Conservation (phyloP, 2,113 vertebrate genomes). For the Podarcis muralis region DNA sequence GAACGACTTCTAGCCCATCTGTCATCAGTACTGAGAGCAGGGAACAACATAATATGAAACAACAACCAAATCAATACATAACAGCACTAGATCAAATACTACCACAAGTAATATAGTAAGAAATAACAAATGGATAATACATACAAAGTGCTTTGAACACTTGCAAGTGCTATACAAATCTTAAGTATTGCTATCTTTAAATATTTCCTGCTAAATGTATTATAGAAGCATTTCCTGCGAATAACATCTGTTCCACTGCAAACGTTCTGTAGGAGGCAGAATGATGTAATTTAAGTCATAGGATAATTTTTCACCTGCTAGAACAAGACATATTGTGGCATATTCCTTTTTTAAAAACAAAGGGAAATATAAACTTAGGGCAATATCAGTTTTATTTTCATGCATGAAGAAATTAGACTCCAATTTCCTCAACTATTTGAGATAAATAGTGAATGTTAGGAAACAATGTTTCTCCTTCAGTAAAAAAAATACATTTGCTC, state of each 20-base stretch:
- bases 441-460: constrained; percentile 59
- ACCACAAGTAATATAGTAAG: neutral
- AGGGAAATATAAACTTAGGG: constrained; percentile 76
- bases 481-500: constrained; percentile 52
- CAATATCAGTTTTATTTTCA: constrained; percentile 71
- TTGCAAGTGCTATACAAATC: neutral
- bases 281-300: constrained; percentile 81
- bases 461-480: constrained; percentile 56
- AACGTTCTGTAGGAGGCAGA: constrained; percentile 78
- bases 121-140: neutral
- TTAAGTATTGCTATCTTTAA: constrained; percentile 61
- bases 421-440: constrained; percentile 68
- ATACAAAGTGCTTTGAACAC: neutral
- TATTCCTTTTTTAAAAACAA: constrained; percentile 77
- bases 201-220: constrained; percentile 68
- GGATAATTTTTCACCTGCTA: constrained; percentile 78
- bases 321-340: constrained; percentile 83
- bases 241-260: constrained; percentile 77
- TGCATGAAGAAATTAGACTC: constrained; percentile 65
- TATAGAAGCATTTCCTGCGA: constrained; percentile 77
- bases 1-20: too few relatives aligned
- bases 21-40: too few relatives aligned
- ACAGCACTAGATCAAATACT: too few relatives aligned
- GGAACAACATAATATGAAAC: too few relatives aligned
- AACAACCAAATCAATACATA: too few relatives aligned